A percentile compares a stretch with the other conserved stretches of the same genome.
Evolutionary conservation across 2,797 vertebrate genomes (phyloP).

Genomic region (Tolypeutes matacus): DNA sequence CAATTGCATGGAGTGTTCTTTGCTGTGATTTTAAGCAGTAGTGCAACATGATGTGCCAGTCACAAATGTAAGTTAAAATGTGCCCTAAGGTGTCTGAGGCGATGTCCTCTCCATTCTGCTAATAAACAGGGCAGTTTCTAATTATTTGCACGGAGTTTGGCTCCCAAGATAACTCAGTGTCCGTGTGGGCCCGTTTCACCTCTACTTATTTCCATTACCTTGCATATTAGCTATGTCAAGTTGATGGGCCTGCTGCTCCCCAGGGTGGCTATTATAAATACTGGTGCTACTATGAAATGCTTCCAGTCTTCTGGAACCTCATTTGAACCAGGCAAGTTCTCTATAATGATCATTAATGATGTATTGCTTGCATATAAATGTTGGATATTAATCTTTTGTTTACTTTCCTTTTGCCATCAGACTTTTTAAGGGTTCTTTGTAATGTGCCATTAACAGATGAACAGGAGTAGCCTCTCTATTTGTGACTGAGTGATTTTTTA

Average conservation of each 20-base stretch:
- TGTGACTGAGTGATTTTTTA: conserved; percentile 40
- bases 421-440: conserved; percentile 70
- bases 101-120: conserved; percentile 73
- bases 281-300: conserved; percentile 59
- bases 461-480: conserved; percentile 62
- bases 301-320: conserved; percentile 81
- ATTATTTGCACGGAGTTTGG: conserved; percentile 72
- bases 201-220: conserved; percentile 81
- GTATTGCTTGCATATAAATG: conserved; percentile 81
- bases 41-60: background rate
- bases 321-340: conserved; percentile 81
- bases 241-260: conserved; percentile 68
- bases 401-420: conserved; percentile 77
- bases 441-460: conserved; percentile 50
- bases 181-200: conserved; percentile 75
- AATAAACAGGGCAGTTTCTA: conserved; percentile 74
- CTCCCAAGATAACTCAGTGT: conserved; percentile 68
- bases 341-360: conserved; percentile 80
- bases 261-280: conserved; percentile 81
- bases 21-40: conserved; percentile 34
- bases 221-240: conserved; percentile 73
- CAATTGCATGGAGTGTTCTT: conserved; percentile 1
- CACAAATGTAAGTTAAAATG: conserved; percentile 66
- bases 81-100: conserved; percentile 72
- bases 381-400: conserved; percentile 83